A percentile compares a stretch with the other conserved stretches of the same genome.
Evolutionary conservation across 1,140 invertebrate genomes (phyloP).

Genomic region (Drosophila ohnishii): DNA sequence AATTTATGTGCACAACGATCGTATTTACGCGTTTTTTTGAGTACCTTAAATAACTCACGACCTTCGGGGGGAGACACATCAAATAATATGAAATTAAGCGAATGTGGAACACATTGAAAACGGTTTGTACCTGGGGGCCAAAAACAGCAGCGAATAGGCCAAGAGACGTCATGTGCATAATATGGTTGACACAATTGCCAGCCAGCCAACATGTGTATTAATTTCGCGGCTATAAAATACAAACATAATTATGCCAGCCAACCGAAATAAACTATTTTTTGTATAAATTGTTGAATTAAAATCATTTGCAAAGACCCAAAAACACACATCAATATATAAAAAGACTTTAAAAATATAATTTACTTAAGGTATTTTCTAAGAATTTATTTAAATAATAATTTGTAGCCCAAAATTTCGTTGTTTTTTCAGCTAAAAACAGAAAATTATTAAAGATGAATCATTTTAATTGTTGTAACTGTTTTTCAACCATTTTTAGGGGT

Average conservation of each 20-base stretch:
- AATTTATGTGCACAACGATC: neutral
- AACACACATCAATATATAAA: neutral
- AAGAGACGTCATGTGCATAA: slow-evolving; percentile 34
- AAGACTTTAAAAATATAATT: neutral
- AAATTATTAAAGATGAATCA: too few species aligned
- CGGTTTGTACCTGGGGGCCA: slow-evolving; percentile 40
- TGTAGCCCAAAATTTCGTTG: neutral
- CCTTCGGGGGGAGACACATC: slow-evolving; percentile 34
- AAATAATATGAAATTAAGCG: slow-evolving; percentile 25
- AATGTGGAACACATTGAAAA: slow-evolving; percentile 54
- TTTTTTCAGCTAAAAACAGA: neutral
- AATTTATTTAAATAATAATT: neutral
- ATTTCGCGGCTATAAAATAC: slow-evolving; percentile 36
- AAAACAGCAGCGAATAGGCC: slow-evolving; percentile 20
- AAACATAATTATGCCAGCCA: slow-evolving; percentile 64
- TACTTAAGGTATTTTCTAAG: neutral
- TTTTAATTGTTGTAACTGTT: neutral
- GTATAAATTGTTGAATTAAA: slow-evolving; percentile 61
- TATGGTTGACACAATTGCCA: slow-evolving; percentile 45
- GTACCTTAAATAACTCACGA: slow-evolving; percentile 31
- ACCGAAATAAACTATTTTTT: slow-evolving; percentile 62
- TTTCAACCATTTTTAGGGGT: neutral
- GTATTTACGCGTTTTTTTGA: slow-evolving; percentile 21
- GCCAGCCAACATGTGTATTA: neutral
- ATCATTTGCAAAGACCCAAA: slow-evolving; percentile 29